Evolutionary conservation across 2,113 vertebrate genomes (phyloP).

Genomic region (Charadrius vociferus): DNA sequence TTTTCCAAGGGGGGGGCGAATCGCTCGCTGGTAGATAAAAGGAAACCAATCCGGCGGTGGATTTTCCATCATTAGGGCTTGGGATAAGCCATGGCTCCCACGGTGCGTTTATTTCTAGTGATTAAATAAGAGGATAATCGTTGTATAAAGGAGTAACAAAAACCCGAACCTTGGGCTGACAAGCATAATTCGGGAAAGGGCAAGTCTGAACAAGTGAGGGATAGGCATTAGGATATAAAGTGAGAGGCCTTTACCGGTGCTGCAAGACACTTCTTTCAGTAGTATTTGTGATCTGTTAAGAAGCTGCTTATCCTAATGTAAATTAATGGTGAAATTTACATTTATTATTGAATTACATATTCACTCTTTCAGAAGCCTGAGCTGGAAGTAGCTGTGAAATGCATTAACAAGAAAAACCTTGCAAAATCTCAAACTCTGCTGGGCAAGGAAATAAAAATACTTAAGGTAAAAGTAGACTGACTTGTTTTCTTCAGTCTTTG

Average conservation of each 20-base stretch:
- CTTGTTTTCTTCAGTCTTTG: background rate
- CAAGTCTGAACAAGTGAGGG: conserved; percentile 60
- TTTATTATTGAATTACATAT: background rate
- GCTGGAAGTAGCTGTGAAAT: conserved; percentile 94
- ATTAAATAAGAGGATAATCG: conserved; percentile 55
- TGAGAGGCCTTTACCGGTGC: background rate
- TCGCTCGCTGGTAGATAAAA: background rate
- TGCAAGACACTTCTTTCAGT: background rate
- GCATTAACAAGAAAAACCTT: conserved; percentile 96
- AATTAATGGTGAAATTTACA: background rate
- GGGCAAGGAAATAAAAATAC: conserved; percentile 96
- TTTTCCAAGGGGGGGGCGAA: background rate
- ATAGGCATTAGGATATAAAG: background rate
- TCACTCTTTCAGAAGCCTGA: conserved; percentile 85
- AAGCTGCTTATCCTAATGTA: background rate
- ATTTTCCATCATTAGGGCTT: conserved; percentile 16
- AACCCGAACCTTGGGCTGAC: background rate
- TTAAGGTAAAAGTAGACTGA: conserved; percentile 83
- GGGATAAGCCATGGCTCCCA: conserved; percentile 22
- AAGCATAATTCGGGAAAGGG: background rate
- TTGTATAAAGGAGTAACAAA: background rate
- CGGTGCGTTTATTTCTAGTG: conserved; percentile 9
- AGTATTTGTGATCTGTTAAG: background rate
- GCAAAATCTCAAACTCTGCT: conserved; percentile 92
- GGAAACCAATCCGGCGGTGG: background rate